Evolutionary conservation across 2,888 invertebrate species (phyloP).

Genomic region (Shargacucullia verbasci): DNA sequence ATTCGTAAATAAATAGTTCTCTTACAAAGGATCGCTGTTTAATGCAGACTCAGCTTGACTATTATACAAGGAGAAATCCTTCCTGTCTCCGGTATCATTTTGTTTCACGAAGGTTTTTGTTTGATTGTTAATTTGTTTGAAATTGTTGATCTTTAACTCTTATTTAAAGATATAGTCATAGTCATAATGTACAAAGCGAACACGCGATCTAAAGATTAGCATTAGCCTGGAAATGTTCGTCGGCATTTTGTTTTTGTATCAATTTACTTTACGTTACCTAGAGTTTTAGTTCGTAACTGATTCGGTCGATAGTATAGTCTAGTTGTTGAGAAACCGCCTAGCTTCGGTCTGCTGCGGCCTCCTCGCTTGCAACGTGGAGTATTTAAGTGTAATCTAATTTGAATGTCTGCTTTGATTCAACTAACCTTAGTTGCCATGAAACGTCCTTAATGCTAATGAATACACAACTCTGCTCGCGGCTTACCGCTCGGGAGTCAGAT

Average conservation of each 20-base stretch:
- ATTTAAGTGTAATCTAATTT: conserved; percentile 60
- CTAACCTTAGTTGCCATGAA: conserved; percentile 65
- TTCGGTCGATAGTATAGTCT: conserved; percentile 49
- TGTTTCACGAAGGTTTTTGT: conserved; percentile 18
- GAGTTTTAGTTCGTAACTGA: conserved; percentile 20
- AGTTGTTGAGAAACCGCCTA: conserved; percentile 47
- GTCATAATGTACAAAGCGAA: conserved; percentile 49
- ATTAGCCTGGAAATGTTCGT: conserved; percentile 49
- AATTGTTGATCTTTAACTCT: conserved; percentile 57
- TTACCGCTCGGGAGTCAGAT: conserved; percentile 58
- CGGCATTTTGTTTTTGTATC: conserved; percentile 37
- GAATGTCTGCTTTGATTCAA: conserved; percentile 66
- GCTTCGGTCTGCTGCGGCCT: conserved; percentile 50
- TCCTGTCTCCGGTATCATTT: conserved; percentile 26
- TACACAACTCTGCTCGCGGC: conserved; percentile 63
- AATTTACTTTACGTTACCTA: conserved; percentile 30
- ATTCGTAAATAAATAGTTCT: conserved; percentile 67
- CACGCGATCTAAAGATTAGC: conserved; percentile 69
- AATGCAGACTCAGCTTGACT: conserved; percentile 61
- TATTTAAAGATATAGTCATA: conserved; percentile 56
- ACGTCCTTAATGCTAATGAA: conserved; percentile 66
- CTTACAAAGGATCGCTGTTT: conserved; percentile 67
- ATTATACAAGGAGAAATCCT: conserved; percentile 58
- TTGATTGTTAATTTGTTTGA: conserved; percentile 43
- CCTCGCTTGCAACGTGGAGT: conserved; percentile 43